A percentile compares a stretch with the other conserved stretches of the same genome.
These are phyloP conservation scores for Hipposideros larvatus DNA, from an alignment of 2,797 vertebrate species.

Conservation along the genomic window DNA sequence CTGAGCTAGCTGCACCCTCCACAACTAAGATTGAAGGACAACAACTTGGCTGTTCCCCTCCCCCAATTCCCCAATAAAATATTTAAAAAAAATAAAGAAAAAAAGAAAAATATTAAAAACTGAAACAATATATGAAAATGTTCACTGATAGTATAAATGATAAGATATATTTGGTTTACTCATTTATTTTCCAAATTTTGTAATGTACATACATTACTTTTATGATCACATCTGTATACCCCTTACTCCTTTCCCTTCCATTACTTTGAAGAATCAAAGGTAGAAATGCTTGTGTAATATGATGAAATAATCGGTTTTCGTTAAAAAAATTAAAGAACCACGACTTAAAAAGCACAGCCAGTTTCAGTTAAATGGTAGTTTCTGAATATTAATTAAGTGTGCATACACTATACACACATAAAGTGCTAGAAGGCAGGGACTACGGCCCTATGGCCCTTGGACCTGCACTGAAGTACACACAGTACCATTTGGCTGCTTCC, in stretches of 20 bases:
- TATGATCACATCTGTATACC: neutral
- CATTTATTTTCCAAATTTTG: neutral
- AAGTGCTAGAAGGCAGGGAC: neutral
- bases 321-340: slow-evolving; percentile 7
- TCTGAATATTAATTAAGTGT: neutral
- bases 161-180: neutral
- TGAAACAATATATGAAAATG: neutral
- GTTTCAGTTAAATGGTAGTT: neutral
- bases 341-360: neutral
- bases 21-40: too few relatives aligned
- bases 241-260: neutral
- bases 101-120: too few relatives aligned
- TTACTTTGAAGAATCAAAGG: slow-evolving; percentile 38
- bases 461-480: neutral
- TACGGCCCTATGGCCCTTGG: neutral
- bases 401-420: neutral
- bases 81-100: too few relatives aligned
- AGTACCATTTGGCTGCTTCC: neutral
- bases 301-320: neutral
- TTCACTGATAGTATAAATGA: neutral
- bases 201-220: neutral
- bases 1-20: too few relatives aligned
- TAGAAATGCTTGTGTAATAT: neutral
- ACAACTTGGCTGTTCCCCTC: too few relatives aligned
- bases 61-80: too few relatives aligned